Conservation (phyloP, 1,140 invertebrate genomes). For the Lepidotrigona ventralis region DNA sequence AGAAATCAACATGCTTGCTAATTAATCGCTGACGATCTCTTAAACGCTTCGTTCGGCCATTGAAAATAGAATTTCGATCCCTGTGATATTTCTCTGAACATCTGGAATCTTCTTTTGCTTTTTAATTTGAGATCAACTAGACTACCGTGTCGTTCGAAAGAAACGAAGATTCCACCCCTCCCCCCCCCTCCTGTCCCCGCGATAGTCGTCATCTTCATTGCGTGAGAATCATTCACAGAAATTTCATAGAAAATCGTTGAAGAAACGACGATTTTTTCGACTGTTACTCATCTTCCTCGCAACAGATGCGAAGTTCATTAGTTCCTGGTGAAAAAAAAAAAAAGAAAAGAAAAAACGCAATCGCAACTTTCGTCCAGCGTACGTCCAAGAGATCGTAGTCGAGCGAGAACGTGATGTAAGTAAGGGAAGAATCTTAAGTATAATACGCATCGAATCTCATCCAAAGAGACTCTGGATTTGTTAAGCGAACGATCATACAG, state of each 20-base stretch:
- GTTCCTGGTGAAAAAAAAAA: neutral
- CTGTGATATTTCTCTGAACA: too few species aligned
- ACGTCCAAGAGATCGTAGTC: conserved; percentile 7
- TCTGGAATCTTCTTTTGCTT: too few species aligned
- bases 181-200: too few species aligned
- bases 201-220: neutral
- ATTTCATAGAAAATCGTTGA: neutral
- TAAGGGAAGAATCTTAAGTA: too few species aligned
- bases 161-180: too few species aligned
- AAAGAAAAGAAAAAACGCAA: neutral
- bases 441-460: conserved; percentile 7
- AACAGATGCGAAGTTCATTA: neutral
- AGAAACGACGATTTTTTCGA: neutral
- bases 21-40: neutral
- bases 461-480: neutral
- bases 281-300: neutral
- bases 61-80: neutral
- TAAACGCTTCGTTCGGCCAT: neutral
- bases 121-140: too few species aligned
- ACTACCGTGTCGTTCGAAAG: too few species aligned
- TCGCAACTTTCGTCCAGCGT: conserved; percentile 29
- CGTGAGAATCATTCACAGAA: neutral
- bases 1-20: neutral
- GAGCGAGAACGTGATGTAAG: neutral
- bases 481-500: neutral